Base-by-base conservation (phyloP, 2,888 invertebrate genomes). In the Lasioglossum morio region DNA sequence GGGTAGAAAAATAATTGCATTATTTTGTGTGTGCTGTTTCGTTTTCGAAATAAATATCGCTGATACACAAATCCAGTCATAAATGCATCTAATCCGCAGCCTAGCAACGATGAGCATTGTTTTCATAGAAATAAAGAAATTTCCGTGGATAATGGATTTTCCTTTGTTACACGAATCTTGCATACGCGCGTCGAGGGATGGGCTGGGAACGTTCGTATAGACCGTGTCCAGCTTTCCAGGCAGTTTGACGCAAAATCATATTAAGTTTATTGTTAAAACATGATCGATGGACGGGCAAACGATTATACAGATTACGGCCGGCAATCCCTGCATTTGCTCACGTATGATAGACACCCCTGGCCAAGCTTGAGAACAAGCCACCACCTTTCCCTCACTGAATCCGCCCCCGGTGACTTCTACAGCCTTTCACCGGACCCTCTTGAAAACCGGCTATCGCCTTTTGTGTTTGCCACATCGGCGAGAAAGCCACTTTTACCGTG, bases 241-340 rank as follows among this genome's bases (percentile, higher is more conserved):
- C 57, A 43, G 87, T 82, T 84, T 70, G 83, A 77, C 69, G 79
- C 63, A 48, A 89, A 91, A 92, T 90, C 88, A 87, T 89, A 93
- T 93, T 92, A 93, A 93, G 89, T 92, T 93, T 90, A 93, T 93
- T 94, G 93, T 93, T 88, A 88, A 87, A 92, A 89, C 87, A 92
- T 94, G 94, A 94, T 94, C 92, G 94, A 94, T 94, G 92, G 69
- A 90, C 77, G 86, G 80, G 53, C 79, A 87, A 78, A 81, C 91
- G 92, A 92, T 93, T 92, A 92, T 90, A 88, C 86, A 89, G 90
- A 92, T 92, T 93, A 89, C 84, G 85, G 23, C 40, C 19, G 78
- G 77, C 86, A 84, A 90, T 88, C 86, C 87, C 87, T 70, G 88
- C 87, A 88, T 91, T 91, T 91, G 88, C 87, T 87, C 86, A 73